Percentiles rank a stretch among this genome's conserved stretches.
These are phyloP conservation scores for Corvus cornix DNA, from an alignment of 2,113 vertebrate genomes.

Conservation along the genomic window DNA sequence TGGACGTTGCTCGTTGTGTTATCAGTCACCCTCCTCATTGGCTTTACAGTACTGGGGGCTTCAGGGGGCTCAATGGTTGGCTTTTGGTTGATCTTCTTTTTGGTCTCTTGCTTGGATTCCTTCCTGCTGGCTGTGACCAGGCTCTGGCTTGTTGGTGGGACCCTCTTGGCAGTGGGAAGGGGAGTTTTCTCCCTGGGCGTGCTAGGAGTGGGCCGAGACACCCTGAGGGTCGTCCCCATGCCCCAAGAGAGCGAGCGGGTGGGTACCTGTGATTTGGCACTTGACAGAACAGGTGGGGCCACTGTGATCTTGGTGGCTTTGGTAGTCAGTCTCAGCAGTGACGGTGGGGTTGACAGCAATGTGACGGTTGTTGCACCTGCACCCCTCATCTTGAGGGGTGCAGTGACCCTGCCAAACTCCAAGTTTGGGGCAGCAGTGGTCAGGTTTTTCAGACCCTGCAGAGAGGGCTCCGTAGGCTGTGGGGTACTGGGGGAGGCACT, in stretches of 20 bases:
- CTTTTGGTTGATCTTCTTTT: constrained; percentile 57
- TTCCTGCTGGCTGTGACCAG: background rate
- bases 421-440: constrained; percentile 51
- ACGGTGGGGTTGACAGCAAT: background rate
- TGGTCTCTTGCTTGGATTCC: constrained; percentile 34
- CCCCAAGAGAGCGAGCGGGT: background rate
- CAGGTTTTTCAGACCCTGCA: constrained; percentile 69
- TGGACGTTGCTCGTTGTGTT: background rate
- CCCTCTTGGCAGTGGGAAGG: background rate
- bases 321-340: background rate
- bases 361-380: background rate
- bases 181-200: background rate
- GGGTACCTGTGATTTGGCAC: background rate
- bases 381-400: background rate
- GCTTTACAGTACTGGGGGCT: background rate
- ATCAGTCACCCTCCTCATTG: background rate
- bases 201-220: background rate
- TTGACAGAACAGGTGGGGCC: background rate
- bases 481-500: constrained; percentile 45
- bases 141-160: background rate
- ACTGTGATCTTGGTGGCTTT: constrained; percentile 6
- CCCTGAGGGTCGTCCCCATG: background rate
- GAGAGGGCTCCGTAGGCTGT: background rate
- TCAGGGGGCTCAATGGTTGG: background rate
- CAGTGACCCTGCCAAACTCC: constrained; percentile 4